These are phyloP conservation scores for Ectemnius continuus DNA, from an alignment of 2,888 invertebrate species.

Conservation along the genomic window DNA sequence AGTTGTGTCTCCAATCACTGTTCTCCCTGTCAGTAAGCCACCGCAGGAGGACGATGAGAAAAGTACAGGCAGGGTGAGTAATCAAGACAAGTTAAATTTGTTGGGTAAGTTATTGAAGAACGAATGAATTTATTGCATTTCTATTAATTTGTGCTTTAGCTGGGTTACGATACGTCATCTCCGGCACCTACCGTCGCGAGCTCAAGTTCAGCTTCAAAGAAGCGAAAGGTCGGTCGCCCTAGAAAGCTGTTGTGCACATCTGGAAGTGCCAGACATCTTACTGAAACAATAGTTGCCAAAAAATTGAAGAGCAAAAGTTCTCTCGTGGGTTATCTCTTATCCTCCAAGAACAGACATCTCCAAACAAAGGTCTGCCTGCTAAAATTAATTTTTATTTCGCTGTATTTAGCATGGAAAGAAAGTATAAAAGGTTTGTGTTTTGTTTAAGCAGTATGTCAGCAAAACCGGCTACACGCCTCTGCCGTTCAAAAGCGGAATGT, in stretches of 20 bases:
- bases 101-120: neutral
- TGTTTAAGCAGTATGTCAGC: slow-evolving; percentile 59
- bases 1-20: slow-evolving; percentile 64
- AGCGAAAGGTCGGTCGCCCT: slow-evolving; percentile 90
- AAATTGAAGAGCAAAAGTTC: slow-evolving; percentile 86
- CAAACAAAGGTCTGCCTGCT: slow-evolving; percentile 71
- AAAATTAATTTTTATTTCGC: neutral
- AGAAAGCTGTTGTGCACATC: slow-evolving; percentile 83
- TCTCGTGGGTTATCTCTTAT: slow-evolving; percentile 83
- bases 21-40: slow-evolving; percentile 56
- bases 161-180: slow-evolving; percentile 68
- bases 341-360: slow-evolving; percentile 82
- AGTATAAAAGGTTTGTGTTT: neutral
- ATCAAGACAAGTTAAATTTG: neutral
- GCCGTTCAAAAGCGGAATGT: slow-evolving; percentile 66
- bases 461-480: slow-evolving; percentile 68
- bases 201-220: slow-evolving; percentile 81
- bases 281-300: slow-evolving; percentile 90
- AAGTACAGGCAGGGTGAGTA: slow-evolving; percentile 48
- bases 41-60: slow-evolving; percentile 67
- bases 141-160: slow-evolving; percentile 31
- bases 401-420: no score
- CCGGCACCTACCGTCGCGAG: slow-evolving; percentile 64
- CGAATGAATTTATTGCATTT: no score
- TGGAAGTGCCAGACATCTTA: slow-evolving; percentile 81